A percentile compares a stretch with the other conserved stretches of the same genome.
phyloP scores from a whole-genome alignment of 2,888 invertebrate species.

The Leptogaster cylindrica region DNA sequence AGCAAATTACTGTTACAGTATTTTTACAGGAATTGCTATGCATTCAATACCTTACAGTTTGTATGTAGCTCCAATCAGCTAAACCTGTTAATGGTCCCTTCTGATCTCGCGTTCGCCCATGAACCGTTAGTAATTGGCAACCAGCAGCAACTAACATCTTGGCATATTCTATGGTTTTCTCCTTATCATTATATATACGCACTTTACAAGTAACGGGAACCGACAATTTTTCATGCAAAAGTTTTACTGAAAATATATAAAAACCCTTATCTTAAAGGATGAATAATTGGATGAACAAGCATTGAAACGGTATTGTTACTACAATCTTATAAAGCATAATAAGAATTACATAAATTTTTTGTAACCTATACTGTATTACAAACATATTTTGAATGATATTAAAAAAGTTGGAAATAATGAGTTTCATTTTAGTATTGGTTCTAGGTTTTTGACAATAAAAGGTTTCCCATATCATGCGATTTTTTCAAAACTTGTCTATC shows the following conservation, averaged over 20 bases:
- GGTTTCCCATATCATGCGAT: too few species aligned
- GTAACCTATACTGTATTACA: too few species aligned
- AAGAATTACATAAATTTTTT: too few species aligned
- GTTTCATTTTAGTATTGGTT: too few species aligned
- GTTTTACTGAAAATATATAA: slow-evolving; percentile 68
- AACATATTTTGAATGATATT: too few species aligned
- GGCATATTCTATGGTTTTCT: slow-evolving; percentile 90
- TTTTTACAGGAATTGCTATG: neutral
- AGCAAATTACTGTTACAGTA: neutral
- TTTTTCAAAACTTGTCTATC: too few species aligned
- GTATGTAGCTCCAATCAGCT: slow-evolving; percentile 93
- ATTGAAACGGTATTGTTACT: too few species aligned
- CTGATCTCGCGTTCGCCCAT: slow-evolving; percentile 94
- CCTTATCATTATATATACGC: slow-evolving; percentile 83
- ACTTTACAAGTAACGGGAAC: slow-evolving; percentile 98
- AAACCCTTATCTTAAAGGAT: too few species aligned
- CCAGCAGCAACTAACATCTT: slow-evolving; percentile 94
- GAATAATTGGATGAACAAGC: too few species aligned
- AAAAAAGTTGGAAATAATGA: too few species aligned
- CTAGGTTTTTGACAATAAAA: too few species aligned
- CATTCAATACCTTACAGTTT: slow-evolving; percentile 78
- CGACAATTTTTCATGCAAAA: slow-evolving; percentile 72
- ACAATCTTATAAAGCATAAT: too few species aligned
- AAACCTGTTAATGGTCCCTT: slow-evolving; percentile 95
- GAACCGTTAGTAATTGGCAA: slow-evolving; percentile 89